phyloP scores from a whole-genome alignment of 2,113 vertebrate species.

The Setophaga coronata region DNA sequence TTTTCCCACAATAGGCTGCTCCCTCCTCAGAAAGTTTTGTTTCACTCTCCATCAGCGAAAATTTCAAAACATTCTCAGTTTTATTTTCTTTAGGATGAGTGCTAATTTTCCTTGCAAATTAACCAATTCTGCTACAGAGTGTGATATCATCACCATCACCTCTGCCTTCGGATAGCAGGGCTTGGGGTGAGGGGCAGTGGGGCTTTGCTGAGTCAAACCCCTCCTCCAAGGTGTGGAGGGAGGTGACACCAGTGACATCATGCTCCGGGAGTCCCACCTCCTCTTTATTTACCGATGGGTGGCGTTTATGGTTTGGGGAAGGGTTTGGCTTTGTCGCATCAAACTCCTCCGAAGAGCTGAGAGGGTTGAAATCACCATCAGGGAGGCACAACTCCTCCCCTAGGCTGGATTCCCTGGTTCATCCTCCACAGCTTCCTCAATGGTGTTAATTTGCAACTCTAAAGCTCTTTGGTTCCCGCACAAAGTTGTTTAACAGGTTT shows the following conservation, averaged over 20 bases:
- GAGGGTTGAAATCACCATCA: rapidly evolving
- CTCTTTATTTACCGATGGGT: background rate
- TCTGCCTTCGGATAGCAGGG: background rate
- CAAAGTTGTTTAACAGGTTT: background rate
- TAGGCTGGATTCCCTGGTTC: background rate
- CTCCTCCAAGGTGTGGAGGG: background rate
- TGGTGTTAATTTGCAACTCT: background rate
- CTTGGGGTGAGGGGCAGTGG: background rate
- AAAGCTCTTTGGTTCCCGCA: background rate
- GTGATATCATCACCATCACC: background rate
- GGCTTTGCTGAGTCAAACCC: background rate
- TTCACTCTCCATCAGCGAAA: background rate
- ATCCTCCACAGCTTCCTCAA: background rate
- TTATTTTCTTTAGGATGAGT: background rate
- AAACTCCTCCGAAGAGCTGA: background rate
- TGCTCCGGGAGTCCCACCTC: background rate
- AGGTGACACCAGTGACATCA: background rate
- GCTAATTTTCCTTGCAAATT: background rate
- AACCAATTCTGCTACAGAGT: background rate
- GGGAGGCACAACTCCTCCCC: background rate
- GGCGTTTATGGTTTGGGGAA: background rate
- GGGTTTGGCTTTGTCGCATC: background rate
- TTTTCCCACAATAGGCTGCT: background rate
- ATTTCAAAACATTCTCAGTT: background rate
- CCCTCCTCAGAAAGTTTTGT: background rate